Evolutionary conservation across 2,797 vertebrate species (phyloP), one percentile per base, ranked within the genome.

Genomic region (Neopelma chrysocephalum): DNA sequence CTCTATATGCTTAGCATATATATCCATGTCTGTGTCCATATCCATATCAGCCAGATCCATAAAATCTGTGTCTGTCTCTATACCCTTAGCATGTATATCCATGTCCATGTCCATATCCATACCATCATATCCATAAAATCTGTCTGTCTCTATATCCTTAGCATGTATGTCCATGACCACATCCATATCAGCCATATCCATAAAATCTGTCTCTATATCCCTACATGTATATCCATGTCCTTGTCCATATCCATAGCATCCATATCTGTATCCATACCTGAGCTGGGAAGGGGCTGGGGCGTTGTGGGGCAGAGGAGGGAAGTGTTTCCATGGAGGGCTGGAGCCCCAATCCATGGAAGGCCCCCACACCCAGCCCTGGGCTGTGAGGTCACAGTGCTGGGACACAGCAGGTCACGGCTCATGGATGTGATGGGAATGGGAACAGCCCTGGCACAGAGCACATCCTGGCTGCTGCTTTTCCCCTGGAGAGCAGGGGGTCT

Each of bases 191-290:
- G 5, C 38, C 38, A 40, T 12, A 9, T 38, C 38, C 38, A 38
- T 38, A 40, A 40, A 40, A 40, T 40, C 38, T 40, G n/a, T n/a
- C n/a, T n/a, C n/a, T n/a, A n/a, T n/a, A n/a, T 38, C 38, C 38
- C 12, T 38, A 38, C 38, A 38, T 10, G 38, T 38, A 38, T 38
- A 38, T 38, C 38, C 38, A 38, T 38, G n/a, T n/a, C n/a, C n/a
- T n/a, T 62, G 38, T 10, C 16, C 17, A 10, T 5, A 11, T 16
- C 70, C n/a, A 8, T 8, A 15, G 18, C 17, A 19, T 23, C 48
- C 10, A 1, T 13, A 0, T 6, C 40, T 23, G 5, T 19, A 3
- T 3, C 43, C 27, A 45, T 38, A 21, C 51, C 4, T 15, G 26
- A 43, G 7, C 23, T 18, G 51, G 12, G 43, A 8, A 70, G 36